Evolutionary conservation across 2,113 vertebrate genomes (phyloP), one percentile per base, ranked within the genome.

Genomic region (Mohoua ochrocephala): DNA sequence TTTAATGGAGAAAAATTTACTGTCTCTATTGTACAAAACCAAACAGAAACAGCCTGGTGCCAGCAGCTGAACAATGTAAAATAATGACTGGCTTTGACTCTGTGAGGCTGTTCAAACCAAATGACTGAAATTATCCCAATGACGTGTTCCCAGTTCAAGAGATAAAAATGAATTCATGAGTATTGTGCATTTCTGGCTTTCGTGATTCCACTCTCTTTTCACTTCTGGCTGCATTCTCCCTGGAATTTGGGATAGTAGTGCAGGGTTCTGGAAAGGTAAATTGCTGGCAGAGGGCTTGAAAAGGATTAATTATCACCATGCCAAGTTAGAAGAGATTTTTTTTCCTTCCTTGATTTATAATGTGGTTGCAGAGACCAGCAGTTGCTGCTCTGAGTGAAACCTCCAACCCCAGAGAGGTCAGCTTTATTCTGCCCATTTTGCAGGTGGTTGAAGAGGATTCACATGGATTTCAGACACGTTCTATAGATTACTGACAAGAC

Each of bases 1-100:
- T 60, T 95, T 81, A 92, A 65, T 71, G 39, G 75, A 71, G 56
- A 69, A 87, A 68, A 84, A 69, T 20, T 77, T 86, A 53, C 54
- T 35, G 22, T 84, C 52, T 77, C 77, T 45, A 54, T 81, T 95
- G 91, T 69, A 65, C 31, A 83, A 89, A 81, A 80, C 16, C 64
- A 69, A 69, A 56, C 60, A 83, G 87, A 89, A 95, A 45, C 33
- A 84, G 33, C 26, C 82, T 70, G 31, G 64, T 91, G 82, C 74
- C 65, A 94, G 50, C 50, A 73, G 70, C 80, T 68, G 52, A 85
- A 79, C 80, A 76, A 33, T 86, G 61, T 47, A 22, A 63, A 94
- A 54, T 50, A 75, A 73, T 79, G 84, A 73, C n/a, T 75, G 8
- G 39, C 82, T 31, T 69, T 54, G 84, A 73, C 61, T 91, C 37